Evolutionary conservation across 2,797 vertebrate species (phyloP), one percentile per base, ranked within the genome.

Genomic region (Varecia variegata): DNA sequence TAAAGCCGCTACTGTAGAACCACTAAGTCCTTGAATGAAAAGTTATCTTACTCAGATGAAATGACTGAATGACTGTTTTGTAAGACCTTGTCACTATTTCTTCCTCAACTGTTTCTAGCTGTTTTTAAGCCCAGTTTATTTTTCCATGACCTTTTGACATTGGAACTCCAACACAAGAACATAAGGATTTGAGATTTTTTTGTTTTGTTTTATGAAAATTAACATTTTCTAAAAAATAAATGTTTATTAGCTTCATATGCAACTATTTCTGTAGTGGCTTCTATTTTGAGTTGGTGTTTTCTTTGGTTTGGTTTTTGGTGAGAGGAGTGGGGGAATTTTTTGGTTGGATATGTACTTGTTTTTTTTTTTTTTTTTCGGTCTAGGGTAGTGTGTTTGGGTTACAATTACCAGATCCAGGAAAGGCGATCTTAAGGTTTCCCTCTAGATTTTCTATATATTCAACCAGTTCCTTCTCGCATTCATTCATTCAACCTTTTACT

Each of bases 141-240:
- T 62, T 43, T 14, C 1, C 12, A 38, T 43, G 38, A 84, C 12
- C 20, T 52, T 95, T 84, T 88, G 23, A 71, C 40, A n/a, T 2
- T 27, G 12, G 8, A 94, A 3, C 9, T 18, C 45, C 20, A 17
- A 38, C 23, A 56, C 47, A 79, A 88, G 27, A 79, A 77, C 30
- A 89, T 45, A 52, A 85, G 27, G 45, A 68, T 54, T 80, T 84
- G 13, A 47, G 23, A 38, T 60, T 88, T 68, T 68, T 80, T 80
- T 43, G 12, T 40, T 54, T 86, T 30, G 13, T 74, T 79, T 93
- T 73, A 58, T 43, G 20, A 14, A 52, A 70, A 14, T 47, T 65
- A 84, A 62, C 0, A 2, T 52, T 83, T 90, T 56, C 40, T 82
- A 20, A 45, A 60, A 97, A 95, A 96, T 95, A 94, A 94, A 95